Conservation (phyloP, 1,140 invertebrate species). For the Argopecten irradians region DNA sequence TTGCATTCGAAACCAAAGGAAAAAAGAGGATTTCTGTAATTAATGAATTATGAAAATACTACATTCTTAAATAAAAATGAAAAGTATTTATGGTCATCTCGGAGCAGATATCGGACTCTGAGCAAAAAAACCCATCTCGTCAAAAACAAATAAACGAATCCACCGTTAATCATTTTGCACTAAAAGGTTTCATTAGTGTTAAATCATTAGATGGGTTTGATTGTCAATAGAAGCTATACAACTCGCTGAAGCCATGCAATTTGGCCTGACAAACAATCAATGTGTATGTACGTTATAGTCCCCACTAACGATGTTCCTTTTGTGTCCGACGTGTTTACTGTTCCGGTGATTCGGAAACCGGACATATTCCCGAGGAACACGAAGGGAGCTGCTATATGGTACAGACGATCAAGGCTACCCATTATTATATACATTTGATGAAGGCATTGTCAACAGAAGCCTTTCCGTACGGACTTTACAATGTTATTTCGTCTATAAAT, state of each 20-base stretch:
- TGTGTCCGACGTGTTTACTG: background rate
- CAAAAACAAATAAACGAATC: too few species aligned
- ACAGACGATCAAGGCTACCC: background rate
- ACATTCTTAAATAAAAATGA: too few species aligned
- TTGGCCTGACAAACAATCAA: background rate
- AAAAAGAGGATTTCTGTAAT: too few species aligned
- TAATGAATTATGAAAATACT: too few species aligned
- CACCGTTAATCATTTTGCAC: background rate
- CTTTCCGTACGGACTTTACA: background rate
- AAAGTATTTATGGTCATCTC: too few species aligned
- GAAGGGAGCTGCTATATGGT: background rate
- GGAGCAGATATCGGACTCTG: too few species aligned
- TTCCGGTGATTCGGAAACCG: background rate
- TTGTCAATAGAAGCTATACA: background rate
- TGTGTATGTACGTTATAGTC: background rate
- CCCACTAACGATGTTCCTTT: background rate
- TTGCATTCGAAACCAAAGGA: too few species aligned
- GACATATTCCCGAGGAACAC: background rate
- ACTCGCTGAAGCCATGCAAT: background rate
- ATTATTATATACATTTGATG: background rate
- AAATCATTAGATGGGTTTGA: background rate
- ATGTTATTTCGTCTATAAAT: too few species aligned
- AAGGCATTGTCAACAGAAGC: too few species aligned
- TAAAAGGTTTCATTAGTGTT: background rate
- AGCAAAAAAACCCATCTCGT: too few species aligned